phyloP scores from a whole-genome alignment of 2,113 vertebrate species.

The Equus quagga region DNA sequence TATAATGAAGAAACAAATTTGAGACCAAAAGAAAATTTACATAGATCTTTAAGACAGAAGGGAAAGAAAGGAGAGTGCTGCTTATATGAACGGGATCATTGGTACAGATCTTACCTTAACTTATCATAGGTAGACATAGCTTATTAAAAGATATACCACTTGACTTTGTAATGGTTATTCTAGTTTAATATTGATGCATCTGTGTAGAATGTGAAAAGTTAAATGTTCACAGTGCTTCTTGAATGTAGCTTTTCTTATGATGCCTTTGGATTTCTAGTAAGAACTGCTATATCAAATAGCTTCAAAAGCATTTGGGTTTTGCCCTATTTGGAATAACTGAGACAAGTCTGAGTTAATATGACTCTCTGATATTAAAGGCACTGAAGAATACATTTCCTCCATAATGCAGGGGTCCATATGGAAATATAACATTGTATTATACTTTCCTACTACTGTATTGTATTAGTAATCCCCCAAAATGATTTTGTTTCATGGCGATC shows the following conservation, averaged over 20 bases:
- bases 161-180: background rate
- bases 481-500: slow-evolving; percentile 14
- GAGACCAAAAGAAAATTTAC: slow-evolving; percentile 22
- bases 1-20: slow-evolving; percentile 33
- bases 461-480: background rate
- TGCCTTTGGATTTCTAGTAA: slow-evolving; percentile 47
- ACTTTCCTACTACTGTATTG: background rate
- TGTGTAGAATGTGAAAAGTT: slow-evolving; percentile 43
- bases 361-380: slow-evolving; percentile 46
- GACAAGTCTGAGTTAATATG: slow-evolving; percentile 66
- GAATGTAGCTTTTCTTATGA: slow-evolving; percentile 55
- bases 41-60: background rate
- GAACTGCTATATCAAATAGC: slow-evolving; percentile 70
- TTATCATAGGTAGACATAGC: slow-evolving; percentile 1
- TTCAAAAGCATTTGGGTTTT: slow-evolving; percentile 73
- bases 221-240: slow-evolving; percentile 29
- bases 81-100: background rate
- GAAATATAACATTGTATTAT: background rate
- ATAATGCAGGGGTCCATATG: background rate
- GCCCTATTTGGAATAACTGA: slow-evolving; percentile 54
- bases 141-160: slow-evolving; percentile 14
- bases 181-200: background rate
- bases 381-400: slow-evolving; percentile 17
- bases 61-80: background rate
- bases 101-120: background rate